Percentiles rank a stretch among this genome's conserved stretches.
These are phyloP conservation scores for Zosterops lateralis DNA, from an alignment of 2,113 vertebrate genomes.

Conservation along the genomic window DNA sequence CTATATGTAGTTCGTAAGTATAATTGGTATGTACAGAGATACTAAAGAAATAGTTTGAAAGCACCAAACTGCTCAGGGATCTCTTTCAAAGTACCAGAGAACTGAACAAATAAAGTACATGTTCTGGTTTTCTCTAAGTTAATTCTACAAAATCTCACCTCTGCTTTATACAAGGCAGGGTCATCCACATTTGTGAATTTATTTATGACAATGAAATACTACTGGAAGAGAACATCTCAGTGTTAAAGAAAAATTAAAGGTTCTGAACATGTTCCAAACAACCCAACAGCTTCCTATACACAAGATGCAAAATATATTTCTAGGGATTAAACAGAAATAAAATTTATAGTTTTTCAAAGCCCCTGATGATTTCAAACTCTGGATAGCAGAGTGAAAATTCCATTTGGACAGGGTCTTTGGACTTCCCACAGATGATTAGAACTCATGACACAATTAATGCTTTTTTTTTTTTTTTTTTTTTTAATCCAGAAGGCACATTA, in stretches of 20 bases:
- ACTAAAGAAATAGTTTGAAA: neutral
- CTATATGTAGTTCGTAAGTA: neutral
- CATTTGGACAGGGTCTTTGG: rapidly evolving
- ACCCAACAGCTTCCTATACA: neutral
- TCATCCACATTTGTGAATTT: neutral
- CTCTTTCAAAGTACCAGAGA: neutral
- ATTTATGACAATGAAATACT: neutral
- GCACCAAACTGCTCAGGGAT: neutral
- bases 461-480: neutral
- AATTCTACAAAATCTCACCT: rapidly evolving
- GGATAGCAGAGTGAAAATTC: neutral
- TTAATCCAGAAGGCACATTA: neutral
- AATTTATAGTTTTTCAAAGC: neutral
- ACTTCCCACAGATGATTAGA: too few species aligned
- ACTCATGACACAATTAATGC: too few species aligned
- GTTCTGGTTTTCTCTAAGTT: neutral
- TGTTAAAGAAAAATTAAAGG: neutral
- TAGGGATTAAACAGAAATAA: neutral
- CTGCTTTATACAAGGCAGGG: neutral
- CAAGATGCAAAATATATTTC: neutral
- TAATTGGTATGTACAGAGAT: neutral
- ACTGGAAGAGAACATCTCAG: neutral
- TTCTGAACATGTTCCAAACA: neutral
- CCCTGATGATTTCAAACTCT: neutral
- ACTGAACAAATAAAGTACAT: neutral